Evolutionary conservation across 2,113 vertebrate genomes (phyloP), one percentile per base, ranked within the genome.

Genomic region (Cyprinodon brontotheroides): DNA sequence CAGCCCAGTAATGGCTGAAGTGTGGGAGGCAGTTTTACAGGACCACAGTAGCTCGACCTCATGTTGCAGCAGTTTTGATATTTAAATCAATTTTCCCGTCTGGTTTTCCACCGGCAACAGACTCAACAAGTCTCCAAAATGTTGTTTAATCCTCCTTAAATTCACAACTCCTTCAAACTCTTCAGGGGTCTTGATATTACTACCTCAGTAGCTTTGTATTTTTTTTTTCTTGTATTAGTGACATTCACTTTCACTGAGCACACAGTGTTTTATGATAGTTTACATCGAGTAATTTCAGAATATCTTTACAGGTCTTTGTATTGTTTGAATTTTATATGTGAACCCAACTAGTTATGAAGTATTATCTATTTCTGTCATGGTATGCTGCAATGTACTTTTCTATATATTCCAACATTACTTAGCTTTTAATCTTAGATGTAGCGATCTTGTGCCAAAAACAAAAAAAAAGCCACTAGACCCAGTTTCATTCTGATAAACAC

Each of bases 11-110:
- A 89, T 84, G 75, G 72, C 83, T 50, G 40, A 78, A 79, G 77
- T 78, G 80, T 77, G 75, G 37, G 77, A 83, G 80, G 70, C 73
- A 62, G 65, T 88, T 89, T 89, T 72, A 86, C 61, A 75, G 66
- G 41, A 70, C 68, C 53, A 59, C 71, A 68, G 74, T 70, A 85
- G 83, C 73, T 50, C 62, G 72, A 57, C 75, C n/a, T 6, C 61
- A 17, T 70, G 72, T 39, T 45, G 57, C 61, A 9, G 72, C 4
- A 76, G 79, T 78, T 85, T 85, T 65, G 45, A 70, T 72, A 85
- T 82, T 84, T 72, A 75, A 86, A 89, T 79, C 63, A 72, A 66
- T 64, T 74, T 74, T 36, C 37, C 45, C 20, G 39, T 81, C 29
- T 74, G 72, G 62, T 72, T 67, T 74, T 60, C 71, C 48, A 41